Evolutionary conservation across 2,888 invertebrate species (phyloP).

Genomic region (Eurytoma adleriae): DNA sequence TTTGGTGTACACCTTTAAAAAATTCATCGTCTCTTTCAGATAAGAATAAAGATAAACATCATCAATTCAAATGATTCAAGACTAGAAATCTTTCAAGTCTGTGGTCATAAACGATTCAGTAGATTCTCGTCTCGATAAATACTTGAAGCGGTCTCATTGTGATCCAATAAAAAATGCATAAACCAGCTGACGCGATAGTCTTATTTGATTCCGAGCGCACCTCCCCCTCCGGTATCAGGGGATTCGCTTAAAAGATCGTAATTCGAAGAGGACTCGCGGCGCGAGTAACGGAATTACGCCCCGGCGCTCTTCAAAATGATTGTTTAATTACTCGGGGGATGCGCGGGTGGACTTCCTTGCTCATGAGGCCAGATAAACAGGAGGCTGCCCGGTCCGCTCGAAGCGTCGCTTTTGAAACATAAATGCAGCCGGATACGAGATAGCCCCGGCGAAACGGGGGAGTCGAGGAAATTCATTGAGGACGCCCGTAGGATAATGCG

Average conservation of each 20-base stretch:
- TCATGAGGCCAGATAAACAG: conserved; percentile 17
- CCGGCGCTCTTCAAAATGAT: conserved; percentile 14
- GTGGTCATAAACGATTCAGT: no score
- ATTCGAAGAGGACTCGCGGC: background rate
- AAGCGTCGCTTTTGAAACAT: background rate
- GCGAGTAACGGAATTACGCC: background rate
- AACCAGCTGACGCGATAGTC: no score
- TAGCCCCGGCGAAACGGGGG: background rate
- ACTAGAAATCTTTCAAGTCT: no score
- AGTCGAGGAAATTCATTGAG: conserved; percentile 2
- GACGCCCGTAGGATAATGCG: background rate
- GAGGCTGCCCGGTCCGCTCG: background rate
- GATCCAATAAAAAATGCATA: no score
- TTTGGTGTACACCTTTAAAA: no score
- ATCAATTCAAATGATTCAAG: no score
- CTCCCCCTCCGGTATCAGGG: no score
- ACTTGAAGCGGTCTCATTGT: no score
- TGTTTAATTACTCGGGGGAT: conserved; percentile 15
- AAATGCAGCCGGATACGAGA: conserved; percentile 9
- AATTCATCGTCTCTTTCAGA: no score
- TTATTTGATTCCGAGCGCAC: no score
- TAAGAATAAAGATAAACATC: no score
- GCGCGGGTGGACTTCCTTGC: background rate
- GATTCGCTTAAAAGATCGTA: conserved; percentile 10
- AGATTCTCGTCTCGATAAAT: no score